phyloP scores from a whole-genome alignment of 2,888 invertebrate genomes.

The Pammene fasciana region DNA sequence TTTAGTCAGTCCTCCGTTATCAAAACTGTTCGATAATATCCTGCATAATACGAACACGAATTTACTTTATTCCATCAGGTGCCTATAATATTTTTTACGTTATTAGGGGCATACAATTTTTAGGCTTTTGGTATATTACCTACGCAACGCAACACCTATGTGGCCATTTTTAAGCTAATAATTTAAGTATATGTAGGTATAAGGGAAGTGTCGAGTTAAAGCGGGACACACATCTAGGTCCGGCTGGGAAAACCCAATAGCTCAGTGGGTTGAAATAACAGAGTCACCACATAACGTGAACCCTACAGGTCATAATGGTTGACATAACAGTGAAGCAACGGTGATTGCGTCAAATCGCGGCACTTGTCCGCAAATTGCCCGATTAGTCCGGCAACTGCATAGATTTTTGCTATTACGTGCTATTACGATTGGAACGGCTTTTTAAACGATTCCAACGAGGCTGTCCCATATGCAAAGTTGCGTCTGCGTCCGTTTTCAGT shows the following conservation, averaged over 20 bases:
- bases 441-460: constrained; percentile 27
- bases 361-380: constrained; percentile 31
- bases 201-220: background rate
- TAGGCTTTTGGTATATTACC: no score
- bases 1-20: no score
- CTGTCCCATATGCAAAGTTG: constrained; percentile 19
- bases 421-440: constrained; percentile 32
- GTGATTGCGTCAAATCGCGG: constrained; percentile 31
- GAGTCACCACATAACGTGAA: constrained; percentile 9
- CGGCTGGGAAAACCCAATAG: background rate
- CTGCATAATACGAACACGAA: no score
- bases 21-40: no score
- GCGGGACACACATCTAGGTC: background rate
- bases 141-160: no score
- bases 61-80: no score
- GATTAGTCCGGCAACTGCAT: constrained; percentile 33
- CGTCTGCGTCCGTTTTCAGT: constrained; percentile 1
- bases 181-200: no score
- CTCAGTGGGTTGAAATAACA: background rate
- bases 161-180: no score
- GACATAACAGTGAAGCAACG: constrained; percentile 33
- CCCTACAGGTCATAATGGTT: constrained; percentile 23
- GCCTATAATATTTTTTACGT: no score
- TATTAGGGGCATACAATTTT: no score
- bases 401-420: constrained; percentile 31